Evolutionary conservation across 37 sponge, comb jelly and placozoan genomes (phyloP).

Genomic region (Spongilla lacustris): DNA sequence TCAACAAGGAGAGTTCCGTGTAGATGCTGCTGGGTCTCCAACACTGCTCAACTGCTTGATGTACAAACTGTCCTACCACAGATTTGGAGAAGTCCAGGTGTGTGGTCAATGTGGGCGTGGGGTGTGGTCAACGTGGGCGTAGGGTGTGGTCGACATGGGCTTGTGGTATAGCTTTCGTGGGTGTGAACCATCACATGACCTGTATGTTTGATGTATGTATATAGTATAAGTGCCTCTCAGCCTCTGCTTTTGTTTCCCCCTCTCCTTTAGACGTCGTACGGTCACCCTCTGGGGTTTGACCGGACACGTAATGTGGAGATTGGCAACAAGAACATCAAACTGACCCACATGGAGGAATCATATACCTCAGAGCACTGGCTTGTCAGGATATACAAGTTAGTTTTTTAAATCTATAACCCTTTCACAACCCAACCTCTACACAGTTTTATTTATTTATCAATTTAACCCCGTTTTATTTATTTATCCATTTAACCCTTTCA

Average conservation of each 20-base stretch:
- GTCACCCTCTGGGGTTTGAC: slow-evolving; percentile 85
- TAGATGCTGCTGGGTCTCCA: slow-evolving; percentile 86
- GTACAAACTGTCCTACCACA: slow-evolving; percentile 97
- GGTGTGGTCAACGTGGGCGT: not conserved
- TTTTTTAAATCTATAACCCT: not conserved
- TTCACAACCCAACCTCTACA: not conserved
- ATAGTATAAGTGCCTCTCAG: too few species aligned
- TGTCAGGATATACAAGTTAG: slow-evolving; percentile 97
- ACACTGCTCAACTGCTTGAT: slow-evolving; percentile 96
- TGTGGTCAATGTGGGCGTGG: not conserved
- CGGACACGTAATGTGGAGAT: slow-evolving; percentile 94
- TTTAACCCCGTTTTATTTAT: too few species aligned
- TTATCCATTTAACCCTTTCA: too few species aligned
- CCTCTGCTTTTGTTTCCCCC: not conserved
- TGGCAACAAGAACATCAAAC: slow-evolving; percentile 92
- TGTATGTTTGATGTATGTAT: too few species aligned
- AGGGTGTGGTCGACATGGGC: too few species aligned
- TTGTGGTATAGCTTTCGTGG: too few species aligned
- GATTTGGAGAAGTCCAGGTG: slow-evolving; percentile 97
- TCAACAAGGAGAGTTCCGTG: slow-evolving; percentile 94
- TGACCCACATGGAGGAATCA: slow-evolving; percentile 90
- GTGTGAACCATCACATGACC: not conserved
- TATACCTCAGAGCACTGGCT: slow-evolving; percentile 98
- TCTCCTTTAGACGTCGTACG: slow-evolving; percentile 40
- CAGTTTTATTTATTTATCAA: too few species aligned